These are phyloP conservation scores for Drosophila ercepeae DNA, from an alignment of 1,140 invertebrate genomes.

Conservation along the genomic window DNA sequence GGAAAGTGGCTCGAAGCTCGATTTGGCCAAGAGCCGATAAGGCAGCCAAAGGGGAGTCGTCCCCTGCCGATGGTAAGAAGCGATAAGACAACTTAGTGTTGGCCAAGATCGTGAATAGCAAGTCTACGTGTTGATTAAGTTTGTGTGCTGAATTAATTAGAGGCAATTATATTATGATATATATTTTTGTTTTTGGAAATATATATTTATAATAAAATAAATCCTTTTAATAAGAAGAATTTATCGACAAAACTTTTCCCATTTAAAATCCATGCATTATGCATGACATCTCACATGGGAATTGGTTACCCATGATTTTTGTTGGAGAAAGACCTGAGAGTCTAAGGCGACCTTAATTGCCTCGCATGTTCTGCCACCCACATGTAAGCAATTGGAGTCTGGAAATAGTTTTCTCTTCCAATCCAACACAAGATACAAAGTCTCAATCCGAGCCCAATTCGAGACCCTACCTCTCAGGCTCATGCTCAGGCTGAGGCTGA, in stretches of 20 bases:
- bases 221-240: not conserved
- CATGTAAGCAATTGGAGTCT: constrained; percentile 31
- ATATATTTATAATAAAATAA: not conserved
- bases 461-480: constrained; percentile 20
- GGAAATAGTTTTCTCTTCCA: constrained; percentile 60
- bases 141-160: constrained; percentile 29
- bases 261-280: constrained; percentile 47
- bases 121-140: constrained; percentile 30
- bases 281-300: constrained; percentile 36
- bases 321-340: constrained; percentile 30
- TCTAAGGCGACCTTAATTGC: constrained; percentile 59
- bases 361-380: constrained; percentile 66
- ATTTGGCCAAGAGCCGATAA: constrained; percentile 35
- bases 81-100: constrained; percentile 32
- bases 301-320: constrained; percentile 30
- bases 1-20: constrained; percentile 36
- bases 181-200: not conserved
- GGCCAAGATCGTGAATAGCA: constrained; percentile 27
- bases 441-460: constrained; percentile 29
- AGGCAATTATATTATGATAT: not conserved
- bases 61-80: constrained; percentile 12
- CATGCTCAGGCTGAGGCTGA: not conserved
- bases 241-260: not conserved
- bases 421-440: constrained; percentile 41
- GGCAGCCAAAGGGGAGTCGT: not conserved